Base-by-base conservation (phyloP, 2,797 vertebrate genomes). In the Lindbergichthys nudifrons region DNA sequence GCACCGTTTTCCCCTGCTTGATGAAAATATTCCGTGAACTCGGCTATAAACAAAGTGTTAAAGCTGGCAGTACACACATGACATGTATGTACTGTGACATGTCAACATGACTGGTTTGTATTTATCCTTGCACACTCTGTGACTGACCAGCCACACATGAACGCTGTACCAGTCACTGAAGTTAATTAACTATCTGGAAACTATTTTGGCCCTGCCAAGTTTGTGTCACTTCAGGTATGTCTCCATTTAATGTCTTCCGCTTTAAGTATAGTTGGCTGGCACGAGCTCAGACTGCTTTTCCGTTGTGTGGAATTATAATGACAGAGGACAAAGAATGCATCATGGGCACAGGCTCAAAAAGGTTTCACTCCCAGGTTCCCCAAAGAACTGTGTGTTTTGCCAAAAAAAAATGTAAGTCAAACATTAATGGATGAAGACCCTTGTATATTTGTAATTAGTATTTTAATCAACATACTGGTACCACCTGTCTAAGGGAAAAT, bases 111-210 rank as follows among this genome's bases (percentile, higher is more conserved):
- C 90, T 90, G 92, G 80, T 88, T 26, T 83, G 90, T 82, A 91
- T 94, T 93, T 90, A 93, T 85, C 83, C 75, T 69, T 1, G 73
- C 72, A 50, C 85, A 66, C 84, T 74, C 69, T 87, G 86, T 18
- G 69, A 91, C 84, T 86, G 87, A 81, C 84, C 87, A 82, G 89
- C 81, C 87, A 32, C 8, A 45, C 87, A 63, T 51, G 79, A 70
- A 80, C 66, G 65, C 82, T 71, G 74, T 68, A 80, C 84, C 85
- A 88, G 86, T 83, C 75, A 60, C 83, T 82, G 57, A 88, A 91
- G 90, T 92, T 93, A 94, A 94, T 93, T 87, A 93, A 90, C 89
- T 93, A 92, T 92, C 94, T 94, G 93, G 92, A 94, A 94, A 94
- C 90, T 87, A 89, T 92, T 93, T 86, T 8, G 26, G 74, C 69